Percentiles rank a stretch among this genome's conserved stretches.
Conservation (phyloP, 1,140 invertebrate genomes). For the Drosophila kikkawai region DNA sequence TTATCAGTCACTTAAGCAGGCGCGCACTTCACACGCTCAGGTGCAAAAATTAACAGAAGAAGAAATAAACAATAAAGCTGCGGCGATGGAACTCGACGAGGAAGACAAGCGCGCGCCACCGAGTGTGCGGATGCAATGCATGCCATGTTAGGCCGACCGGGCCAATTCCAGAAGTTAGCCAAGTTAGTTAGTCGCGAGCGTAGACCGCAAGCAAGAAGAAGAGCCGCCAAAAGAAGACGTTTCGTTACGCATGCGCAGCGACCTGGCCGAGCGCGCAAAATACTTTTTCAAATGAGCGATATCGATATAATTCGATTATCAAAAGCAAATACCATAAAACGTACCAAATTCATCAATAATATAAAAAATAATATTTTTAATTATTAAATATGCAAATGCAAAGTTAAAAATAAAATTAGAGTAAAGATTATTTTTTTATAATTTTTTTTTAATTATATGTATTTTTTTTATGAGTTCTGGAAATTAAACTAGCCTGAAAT, state of each 20-base stretch:
- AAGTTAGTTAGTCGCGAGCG: conserved; percentile 52
- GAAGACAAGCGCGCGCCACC: conserved; percentile 70
- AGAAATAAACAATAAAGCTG: conserved; percentile 11
- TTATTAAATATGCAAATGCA: too few species aligned
- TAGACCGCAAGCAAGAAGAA: conserved; percentile 52
- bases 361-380: too few species aligned
- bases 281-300: neutral
- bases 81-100: conserved; percentile 33
- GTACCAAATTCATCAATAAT: neutral
- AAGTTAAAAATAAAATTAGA: too few species aligned
- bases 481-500: too few species aligned
- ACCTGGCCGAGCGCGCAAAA: conserved; percentile 3
- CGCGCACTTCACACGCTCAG: conserved; percentile 65
- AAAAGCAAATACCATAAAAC: neutral
- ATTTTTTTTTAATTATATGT: too few species aligned
- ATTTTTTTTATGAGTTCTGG: too few species aligned
- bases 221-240: conserved; percentile 11
- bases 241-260: conserved; percentile 35
- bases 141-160: conserved; percentile 29
- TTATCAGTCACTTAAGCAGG: conserved; percentile 46
- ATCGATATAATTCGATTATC: neutral
- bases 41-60: conserved; percentile 11
- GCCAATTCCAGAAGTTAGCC: conserved; percentile 63
- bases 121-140: conserved; percentile 76
- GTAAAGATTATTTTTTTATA: too few species aligned